A percentile compares a stretch with the other conserved stretches of the same genome.
Evolutionary conservation across 2,113 vertebrate species (phyloP).

Genomic region (Sminthopsis crassicaudata): DNA sequence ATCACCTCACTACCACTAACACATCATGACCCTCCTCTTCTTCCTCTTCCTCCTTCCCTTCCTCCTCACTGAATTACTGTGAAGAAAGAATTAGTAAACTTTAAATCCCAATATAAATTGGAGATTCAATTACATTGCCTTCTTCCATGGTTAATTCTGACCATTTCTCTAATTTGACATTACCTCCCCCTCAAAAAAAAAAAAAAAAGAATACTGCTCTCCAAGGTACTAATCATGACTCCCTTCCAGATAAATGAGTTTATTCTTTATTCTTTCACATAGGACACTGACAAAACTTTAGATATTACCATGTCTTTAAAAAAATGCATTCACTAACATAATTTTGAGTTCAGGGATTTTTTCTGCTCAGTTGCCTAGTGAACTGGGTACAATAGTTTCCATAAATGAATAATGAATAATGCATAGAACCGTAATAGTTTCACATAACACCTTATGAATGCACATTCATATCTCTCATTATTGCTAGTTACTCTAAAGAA

Average conservation of each 20-base stretch:
- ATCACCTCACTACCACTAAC: neutral
- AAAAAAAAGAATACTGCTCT: conserved; percentile 28
- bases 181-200: neutral
- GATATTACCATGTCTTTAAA: conserved; percentile 57
- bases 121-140: neutral
- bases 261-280: conserved; percentile 69
- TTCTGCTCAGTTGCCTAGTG: conserved; percentile 52
- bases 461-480: conserved; percentile 55
- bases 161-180: conserved; percentile 67
- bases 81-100: neutral
- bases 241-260: conserved; percentile 70
- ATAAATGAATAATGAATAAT: conserved; percentile 75
- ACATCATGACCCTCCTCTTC: no score
- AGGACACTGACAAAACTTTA: conserved; percentile 68
- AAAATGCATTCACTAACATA: conserved; percentile 56
- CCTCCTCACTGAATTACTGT: neutral
- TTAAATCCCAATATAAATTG: neutral
- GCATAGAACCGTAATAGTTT: conserved; percentile 46
- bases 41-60: neutral
- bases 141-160: conserved; percentile 50
- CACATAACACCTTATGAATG: conserved; percentile 51
- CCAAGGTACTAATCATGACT: conserved; percentile 60
- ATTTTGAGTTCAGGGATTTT: conserved; percentile 56
- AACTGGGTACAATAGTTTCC: conserved; percentile 58
- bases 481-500: conserved; percentile 56